Evolutionary conservation across 2,113 vertebrate genomes (phyloP).

Genomic region (Romanogobio albipinnatus): DNA sequence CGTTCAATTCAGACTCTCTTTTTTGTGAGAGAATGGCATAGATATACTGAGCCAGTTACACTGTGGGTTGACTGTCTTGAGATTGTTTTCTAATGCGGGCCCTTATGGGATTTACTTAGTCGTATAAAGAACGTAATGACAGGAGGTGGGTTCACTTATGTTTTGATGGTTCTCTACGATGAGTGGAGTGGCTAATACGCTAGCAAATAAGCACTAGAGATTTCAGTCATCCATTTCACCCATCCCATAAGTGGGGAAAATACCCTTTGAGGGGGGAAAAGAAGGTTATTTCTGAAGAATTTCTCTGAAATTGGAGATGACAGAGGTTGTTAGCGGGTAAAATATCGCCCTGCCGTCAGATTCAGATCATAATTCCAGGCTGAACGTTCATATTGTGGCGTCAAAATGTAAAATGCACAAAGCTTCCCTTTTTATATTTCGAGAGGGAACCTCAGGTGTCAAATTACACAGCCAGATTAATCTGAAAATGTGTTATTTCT

Average conservation of each 20-base stretch:
- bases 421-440: neutral
- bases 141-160: conserved; percentile 31
- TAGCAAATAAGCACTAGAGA: conserved; percentile 6
- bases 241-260: conserved; percentile 31
- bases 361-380: neutral
- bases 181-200: conserved; percentile 41
- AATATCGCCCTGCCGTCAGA: conserved; percentile 5
- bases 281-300: conserved; percentile 31
- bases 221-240: conserved; percentile 38
- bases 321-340: conserved; percentile 44
- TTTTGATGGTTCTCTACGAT: conserved; percentile 37
- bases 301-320: conserved; percentile 48
- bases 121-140: conserved; percentile 46
- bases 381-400: neutral
- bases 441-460: neutral
- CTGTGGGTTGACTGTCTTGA: neutral
- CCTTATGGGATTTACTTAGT: conserved; percentile 51
- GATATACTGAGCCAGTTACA: conserved; percentile 45
- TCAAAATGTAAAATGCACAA: neutral
- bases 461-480: conserved; percentile 13
- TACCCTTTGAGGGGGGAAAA: conserved; percentile 32
- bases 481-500: neutral
- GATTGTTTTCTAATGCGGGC: conserved; percentile 22
- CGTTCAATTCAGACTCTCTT: conserved; percentile 46
- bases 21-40: conserved; percentile 50